A percentile compares a stretch with the other conserved stretches of the same genome.
Evolutionary conservation across 2,113 vertebrate genomes (phyloP).

Genomic region (Rafetus swinhoei): DNA sequence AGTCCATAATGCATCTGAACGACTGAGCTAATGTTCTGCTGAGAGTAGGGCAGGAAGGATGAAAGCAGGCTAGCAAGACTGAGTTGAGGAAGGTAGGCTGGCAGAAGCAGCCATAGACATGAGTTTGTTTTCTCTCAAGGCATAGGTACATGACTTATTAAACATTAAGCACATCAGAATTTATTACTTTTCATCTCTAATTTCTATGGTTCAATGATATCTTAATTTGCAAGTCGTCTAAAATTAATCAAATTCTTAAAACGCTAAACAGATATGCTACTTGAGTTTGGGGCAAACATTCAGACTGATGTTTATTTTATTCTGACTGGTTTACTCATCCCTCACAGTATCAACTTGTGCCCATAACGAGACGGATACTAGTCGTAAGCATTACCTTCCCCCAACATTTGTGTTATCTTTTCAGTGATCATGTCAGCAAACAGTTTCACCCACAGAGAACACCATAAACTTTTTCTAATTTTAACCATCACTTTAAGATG

Average conservation of each 20-base stretch:
- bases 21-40: not conserved
- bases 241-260: not conserved
- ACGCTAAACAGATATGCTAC: not conserved
- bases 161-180: not conserved
- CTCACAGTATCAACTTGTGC: not conserved
- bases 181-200: not conserved
- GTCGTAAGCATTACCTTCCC: not conserved
- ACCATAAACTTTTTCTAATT: not conserved
- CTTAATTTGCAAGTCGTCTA: not conserved
- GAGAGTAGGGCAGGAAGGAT: not conserved
- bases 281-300: not conserved
- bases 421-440: not conserved
- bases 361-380: not conserved
- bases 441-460: not conserved
- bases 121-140: not conserved
- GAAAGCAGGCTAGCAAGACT: not conserved
- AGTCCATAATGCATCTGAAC: not conserved
- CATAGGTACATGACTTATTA: not conserved
- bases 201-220: not conserved
- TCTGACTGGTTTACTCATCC: not conserved
- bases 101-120: not conserved
- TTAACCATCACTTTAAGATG: not conserved
- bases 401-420: slow-evolving; percentile 8
- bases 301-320: not conserved
- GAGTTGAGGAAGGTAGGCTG: not conserved